Evolutionary conservation across 2,888 invertebrate genomes (phyloP).

Genomic region (Dasysyrphus albostriatus): DNA sequence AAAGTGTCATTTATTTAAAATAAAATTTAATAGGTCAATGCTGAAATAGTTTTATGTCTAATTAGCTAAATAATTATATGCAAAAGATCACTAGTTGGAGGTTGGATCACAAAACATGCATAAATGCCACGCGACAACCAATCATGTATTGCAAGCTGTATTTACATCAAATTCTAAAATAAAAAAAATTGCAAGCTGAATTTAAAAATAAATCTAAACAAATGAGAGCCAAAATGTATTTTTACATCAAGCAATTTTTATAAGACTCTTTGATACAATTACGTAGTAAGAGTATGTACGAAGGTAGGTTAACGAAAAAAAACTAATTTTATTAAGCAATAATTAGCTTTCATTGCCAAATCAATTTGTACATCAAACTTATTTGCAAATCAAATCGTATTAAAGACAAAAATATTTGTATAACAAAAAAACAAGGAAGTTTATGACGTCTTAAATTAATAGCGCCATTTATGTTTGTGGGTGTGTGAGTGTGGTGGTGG

Average conservation of each 20-base stretch:
- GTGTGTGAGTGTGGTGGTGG: not conserved
- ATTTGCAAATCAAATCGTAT: not conserved
- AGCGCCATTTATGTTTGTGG: constrained; percentile 37
- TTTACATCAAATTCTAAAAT: not conserved
- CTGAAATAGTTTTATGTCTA: not conserved
- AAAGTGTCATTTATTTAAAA: constrained; percentile 8
- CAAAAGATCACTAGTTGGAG: not conserved
- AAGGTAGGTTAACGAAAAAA: not conserved
- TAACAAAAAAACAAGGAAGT: constrained; percentile 21
- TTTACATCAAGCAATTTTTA: not conserved
- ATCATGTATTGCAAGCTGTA: constrained; percentile 1
- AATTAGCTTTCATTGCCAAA: constrained; percentile 18
- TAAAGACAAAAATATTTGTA: too few species aligned
- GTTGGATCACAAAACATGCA: not conserved
- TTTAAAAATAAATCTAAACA: constrained; percentile 22
- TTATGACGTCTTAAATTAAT: constrained; percentile 43
- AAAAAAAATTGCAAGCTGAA: not conserved
- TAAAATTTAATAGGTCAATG: constrained; percentile 17
- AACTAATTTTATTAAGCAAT: not conserved
- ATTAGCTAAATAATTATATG: not conserved
- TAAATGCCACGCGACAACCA: constrained; percentile 32
- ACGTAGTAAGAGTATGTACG: too few species aligned
- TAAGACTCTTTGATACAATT: not conserved
- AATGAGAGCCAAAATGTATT: not conserved
- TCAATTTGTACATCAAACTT: constrained; percentile 3